Evolutionary conservation across 2,797 vertebrate genomes (phyloP).

Genomic region (Falco biarmicus): DNA sequence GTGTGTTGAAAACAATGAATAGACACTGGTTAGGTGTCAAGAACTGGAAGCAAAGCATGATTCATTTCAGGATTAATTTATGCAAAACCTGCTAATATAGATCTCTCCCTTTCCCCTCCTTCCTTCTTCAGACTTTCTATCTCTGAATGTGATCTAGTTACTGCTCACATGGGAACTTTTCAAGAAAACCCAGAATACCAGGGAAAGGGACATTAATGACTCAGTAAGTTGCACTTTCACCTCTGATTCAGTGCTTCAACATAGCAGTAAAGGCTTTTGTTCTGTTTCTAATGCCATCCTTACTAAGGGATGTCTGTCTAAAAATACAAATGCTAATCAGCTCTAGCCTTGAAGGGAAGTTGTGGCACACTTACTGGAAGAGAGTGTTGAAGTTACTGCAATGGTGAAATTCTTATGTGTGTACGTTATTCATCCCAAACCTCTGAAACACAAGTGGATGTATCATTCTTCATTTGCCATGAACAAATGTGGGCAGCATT

Average conservation of each 20-base stretch:
- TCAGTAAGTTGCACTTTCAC: neutral
- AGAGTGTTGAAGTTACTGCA: neutral
- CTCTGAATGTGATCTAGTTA: neutral
- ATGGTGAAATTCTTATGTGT: neutral
- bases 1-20: neutral
- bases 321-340: neutral
- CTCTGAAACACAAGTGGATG: neutral
- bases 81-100: neutral
- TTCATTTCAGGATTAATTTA: slow-evolving; percentile 33
- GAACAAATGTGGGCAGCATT: neutral
- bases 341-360: neutral
- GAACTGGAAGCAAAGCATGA: neutral
- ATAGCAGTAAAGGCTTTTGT: neutral
- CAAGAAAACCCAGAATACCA: neutral
- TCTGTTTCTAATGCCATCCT: neutral
- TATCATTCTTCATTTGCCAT: neutral
- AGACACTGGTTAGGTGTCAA: neutral
- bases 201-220: neutral
- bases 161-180: slow-evolving; percentile 2
- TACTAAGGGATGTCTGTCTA: neutral
- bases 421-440: neutral
- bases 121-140: neutral
- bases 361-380: neutral
- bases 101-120: neutral
- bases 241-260: slow-evolving; percentile 12